phyloP scores from a whole-genome alignment of 2,888 invertebrate genomes.

The Aphidoletes aphidimyza region DNA sequence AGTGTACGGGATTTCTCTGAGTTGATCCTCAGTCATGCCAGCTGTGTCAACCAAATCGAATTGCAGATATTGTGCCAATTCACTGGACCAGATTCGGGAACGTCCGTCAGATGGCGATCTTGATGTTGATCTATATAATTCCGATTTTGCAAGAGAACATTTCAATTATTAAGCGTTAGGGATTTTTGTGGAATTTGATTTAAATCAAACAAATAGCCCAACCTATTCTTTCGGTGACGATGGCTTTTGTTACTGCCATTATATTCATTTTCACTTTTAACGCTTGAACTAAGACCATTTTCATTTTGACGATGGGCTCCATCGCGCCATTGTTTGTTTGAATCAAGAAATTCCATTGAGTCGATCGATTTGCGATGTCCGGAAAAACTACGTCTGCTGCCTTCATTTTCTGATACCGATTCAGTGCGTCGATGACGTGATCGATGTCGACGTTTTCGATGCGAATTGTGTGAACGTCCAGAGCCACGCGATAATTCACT shows the following conservation, averaged over 20 bases:
- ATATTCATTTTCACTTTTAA: slow-evolving; percentile 64
- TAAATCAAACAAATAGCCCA: slow-evolving; percentile 14
- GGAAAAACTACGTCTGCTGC: slow-evolving; percentile 68
- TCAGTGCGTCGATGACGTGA: slow-evolving; percentile 79
- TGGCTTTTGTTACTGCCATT: slow-evolving; percentile 69
- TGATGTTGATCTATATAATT: slow-evolving; percentile 72
- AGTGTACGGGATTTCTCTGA: slow-evolving; percentile 88
- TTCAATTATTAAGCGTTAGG: background rate
- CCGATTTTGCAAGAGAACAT: background rate
- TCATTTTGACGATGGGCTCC: slow-evolving; percentile 80
- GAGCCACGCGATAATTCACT: slow-evolving; percentile 89
- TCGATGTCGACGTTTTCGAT: slow-evolving; percentile 78
- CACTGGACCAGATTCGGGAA: slow-evolving; percentile 77
- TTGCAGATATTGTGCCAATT: slow-evolving; percentile 86
- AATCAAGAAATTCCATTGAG: slow-evolving; percentile 76
- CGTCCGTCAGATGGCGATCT: slow-evolving; percentile 79
- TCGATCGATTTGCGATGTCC: slow-evolving; percentile 66
- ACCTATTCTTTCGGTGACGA: slow-evolving; percentile 73
- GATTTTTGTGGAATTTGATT: background rate
- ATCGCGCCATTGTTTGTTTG: slow-evolving; percentile 91
- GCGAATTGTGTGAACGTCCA: slow-evolving; percentile 78
- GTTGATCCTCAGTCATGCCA: slow-evolving; percentile 88
- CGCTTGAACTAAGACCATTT: slow-evolving; percentile 66
- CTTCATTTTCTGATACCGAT: slow-evolving; percentile 79
- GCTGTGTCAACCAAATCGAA: slow-evolving; percentile 88